Base-by-base conservation (phyloP, 2,888 invertebrate genomes). In the Meloe dianella region DNA sequence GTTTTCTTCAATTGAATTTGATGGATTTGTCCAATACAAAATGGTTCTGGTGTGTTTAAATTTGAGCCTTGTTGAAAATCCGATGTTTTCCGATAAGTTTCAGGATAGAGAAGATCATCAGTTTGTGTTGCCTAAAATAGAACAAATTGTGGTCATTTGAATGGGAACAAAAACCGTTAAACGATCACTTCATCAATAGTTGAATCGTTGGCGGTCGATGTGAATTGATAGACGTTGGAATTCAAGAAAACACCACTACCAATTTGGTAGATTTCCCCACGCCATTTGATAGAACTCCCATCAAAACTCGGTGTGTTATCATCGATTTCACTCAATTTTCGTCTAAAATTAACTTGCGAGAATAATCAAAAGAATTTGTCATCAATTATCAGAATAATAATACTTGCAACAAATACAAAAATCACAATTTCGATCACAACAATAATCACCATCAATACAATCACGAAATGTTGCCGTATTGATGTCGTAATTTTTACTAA, bases 21-120 rank as follows among this genome's bases (percentile, higher is more conserved):
- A 35, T 86, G 86, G 56, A 95, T 90, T 60, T 89, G 86, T 1
- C 89, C 94, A 10, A 95, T 86, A 73, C 90, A 87, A 81, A 93
- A 94, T 0, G 94, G 93, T 69, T 92, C 89, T 0, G 91, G 90
- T 0, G 91, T 91, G 69, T 91, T 89, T 14, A 86, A 80, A 76
- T 93, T 92, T 0, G 91, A 91, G 0, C 92, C 92, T 74, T 92
- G 91, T 24, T 90, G 81, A 71, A 86, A 87, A 70, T 91, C 91
- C 14, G 88, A 87, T 56, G 87, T 89, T 83, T 94, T 94, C 64
- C 94, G 86, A 80, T 94, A 94, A 75, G 89, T 90, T 81, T 95
- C 95, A 0, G 94, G 90, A 79, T 92, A 94, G 35, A 90, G 79
- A n/a, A 89, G 87, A 80, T 92, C 92, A 81, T 94, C 91, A 1